These are phyloP conservation scores for Drosophila grimshawi DNA, from an alignment of 1,140 invertebrate genomes.

Conservation along the genomic window DNA sequence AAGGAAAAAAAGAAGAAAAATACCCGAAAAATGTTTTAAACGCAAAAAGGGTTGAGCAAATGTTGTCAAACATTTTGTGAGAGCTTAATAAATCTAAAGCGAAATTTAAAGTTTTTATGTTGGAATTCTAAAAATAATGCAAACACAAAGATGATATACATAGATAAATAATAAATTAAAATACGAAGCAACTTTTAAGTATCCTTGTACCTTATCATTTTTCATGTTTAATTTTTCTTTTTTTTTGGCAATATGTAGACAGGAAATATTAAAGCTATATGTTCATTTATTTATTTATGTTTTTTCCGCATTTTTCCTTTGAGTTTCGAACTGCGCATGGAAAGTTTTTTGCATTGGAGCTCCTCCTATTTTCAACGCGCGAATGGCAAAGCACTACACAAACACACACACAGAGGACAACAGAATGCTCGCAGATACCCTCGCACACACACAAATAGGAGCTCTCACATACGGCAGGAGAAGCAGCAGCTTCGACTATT, in stretches of 20 bases:
- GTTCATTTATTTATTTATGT: slow-evolving; percentile 6
- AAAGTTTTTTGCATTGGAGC: slow-evolving; percentile 70
- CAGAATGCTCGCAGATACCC: slow-evolving; percentile 37
- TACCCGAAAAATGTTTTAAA: slow-evolving; percentile 10
- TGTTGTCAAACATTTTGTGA: slow-evolving; percentile 7
- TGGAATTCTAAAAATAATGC: background rate
- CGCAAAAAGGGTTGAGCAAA: slow-evolving; percentile 12
- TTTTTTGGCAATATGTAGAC: background rate
- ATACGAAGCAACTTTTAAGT: background rate
- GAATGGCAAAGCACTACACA: slow-evolving; percentile 67
- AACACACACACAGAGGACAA: slow-evolving; percentile 37
- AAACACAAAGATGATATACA: background rate
- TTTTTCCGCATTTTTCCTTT: slow-evolving; percentile 21
- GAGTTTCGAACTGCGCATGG: slow-evolving; percentile 71
- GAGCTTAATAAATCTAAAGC: background rate
- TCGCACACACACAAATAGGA: slow-evolving; percentile 26
- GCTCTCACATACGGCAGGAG: slow-evolving; percentile 66
- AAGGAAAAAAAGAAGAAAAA: slow-evolving; percentile 29
- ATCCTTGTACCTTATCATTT: background rate
- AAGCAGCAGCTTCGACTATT: slow-evolving; percentile 70
- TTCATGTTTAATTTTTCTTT: slow-evolving; percentile 1
- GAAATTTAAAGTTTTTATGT: background rate
- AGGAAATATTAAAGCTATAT: background rate
- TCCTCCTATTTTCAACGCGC: slow-evolving; percentile 81
- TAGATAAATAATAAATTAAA: background rate